Evolutionary conservation across 2,113 vertebrate species (phyloP).

Genomic region (Apaloderma vittatum): DNA sequence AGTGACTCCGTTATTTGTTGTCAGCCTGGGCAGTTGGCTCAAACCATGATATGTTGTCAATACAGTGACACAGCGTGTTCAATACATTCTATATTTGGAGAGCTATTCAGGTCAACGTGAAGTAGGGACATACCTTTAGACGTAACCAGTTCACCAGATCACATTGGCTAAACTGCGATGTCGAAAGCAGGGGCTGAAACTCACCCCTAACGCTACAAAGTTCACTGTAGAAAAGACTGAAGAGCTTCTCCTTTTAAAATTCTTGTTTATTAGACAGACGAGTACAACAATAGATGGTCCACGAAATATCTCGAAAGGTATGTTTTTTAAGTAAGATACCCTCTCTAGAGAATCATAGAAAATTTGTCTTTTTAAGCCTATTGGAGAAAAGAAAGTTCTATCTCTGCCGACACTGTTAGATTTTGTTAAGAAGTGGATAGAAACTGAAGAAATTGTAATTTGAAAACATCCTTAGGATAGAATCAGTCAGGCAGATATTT

Average conservation of each 20-base stretch:
- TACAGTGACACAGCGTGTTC: background rate
- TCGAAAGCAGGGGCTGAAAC: background rate
- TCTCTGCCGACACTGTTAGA: background rate
- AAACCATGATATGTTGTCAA: too few species aligned
- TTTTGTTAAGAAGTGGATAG: background rate
- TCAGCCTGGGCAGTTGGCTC: too few species aligned
- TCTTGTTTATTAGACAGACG: background rate
- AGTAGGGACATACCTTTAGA: background rate
- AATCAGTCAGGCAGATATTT: background rate
- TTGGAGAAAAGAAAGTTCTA: background rate
- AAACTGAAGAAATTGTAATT: background rate
- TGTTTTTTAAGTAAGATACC: background rate
- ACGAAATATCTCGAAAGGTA: background rate
- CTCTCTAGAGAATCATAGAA: background rate
- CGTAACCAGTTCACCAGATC: background rate
- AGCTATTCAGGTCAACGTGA: background rate
- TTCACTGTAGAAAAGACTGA: background rate
- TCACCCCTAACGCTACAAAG: background rate
- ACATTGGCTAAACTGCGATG: background rate
- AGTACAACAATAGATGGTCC: background rate
- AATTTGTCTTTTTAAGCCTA: background rate
- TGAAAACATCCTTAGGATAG: background rate
- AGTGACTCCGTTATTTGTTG: too few species aligned
- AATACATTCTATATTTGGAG: background rate
- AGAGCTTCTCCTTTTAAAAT: background rate